A percentile compares a stretch with the other conserved stretches of the same genome.
phyloP scores from a whole-genome alignment of 2,797 vertebrate genomes.

The Coendou prehensilis region DNA sequence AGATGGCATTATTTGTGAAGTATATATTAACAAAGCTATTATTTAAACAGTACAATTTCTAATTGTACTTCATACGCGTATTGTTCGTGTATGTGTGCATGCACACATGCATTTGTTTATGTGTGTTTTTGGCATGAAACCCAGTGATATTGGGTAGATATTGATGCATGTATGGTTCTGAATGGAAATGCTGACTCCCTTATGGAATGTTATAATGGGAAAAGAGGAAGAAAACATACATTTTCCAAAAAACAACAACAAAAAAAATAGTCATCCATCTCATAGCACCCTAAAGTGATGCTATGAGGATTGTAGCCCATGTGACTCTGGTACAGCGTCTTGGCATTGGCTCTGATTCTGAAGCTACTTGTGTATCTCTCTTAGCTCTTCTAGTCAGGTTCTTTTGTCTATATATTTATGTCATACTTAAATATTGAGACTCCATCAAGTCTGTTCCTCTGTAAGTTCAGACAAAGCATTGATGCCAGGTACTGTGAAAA shows the following conservation, averaged over 20 bases:
- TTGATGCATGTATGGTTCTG: background rate
- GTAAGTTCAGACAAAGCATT: background rate
- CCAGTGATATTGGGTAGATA: background rate
- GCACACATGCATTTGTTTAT: too few relatives aligned
- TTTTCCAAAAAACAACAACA: background rate
- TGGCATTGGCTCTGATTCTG: background rate
- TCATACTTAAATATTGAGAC: background rate
- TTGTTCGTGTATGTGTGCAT: background rate
- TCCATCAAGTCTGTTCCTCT: background rate
- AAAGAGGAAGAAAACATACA: background rate
- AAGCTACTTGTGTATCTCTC: background rate
- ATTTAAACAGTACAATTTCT: background rate
- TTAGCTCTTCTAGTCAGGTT: background rate
- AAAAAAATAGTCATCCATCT: background rate
- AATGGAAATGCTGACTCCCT: constrained; percentile 19
- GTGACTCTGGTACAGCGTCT: background rate
- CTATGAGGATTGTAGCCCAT: background rate
- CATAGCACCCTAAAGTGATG: background rate
- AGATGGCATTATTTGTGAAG: background rate
- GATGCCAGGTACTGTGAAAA: background rate
- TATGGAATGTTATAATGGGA: background rate
- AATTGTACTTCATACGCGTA: background rate
- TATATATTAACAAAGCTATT: background rate
- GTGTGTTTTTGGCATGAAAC: background rate
- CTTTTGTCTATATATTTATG: background rate